Evolutionary conservation across 2,797 vertebrate genomes (phyloP).

Genomic region (Melanotaenia nigrans): DNA sequence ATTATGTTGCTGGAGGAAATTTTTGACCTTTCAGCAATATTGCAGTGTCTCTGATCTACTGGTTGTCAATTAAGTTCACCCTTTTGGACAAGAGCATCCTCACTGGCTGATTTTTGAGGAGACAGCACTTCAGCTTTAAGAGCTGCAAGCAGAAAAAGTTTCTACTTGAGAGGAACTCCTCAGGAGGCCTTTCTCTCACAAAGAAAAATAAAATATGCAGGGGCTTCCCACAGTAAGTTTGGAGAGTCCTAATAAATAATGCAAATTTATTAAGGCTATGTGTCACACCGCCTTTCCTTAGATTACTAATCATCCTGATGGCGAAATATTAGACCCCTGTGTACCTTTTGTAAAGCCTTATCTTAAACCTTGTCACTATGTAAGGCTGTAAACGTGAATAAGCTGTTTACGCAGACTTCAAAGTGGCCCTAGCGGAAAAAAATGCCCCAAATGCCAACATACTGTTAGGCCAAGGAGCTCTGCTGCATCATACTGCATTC

Average conservation of each 20-base stretch:
- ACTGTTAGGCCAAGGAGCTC: constrained; percentile 11
- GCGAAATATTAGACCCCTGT: constrained; percentile 23
- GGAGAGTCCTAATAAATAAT: constrained; percentile 61
- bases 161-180: constrained; percentile 37
- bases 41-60: constrained; percentile 52
- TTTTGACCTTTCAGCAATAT: constrained; percentile 27
- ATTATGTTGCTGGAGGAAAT: neutral
- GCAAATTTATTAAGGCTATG: constrained; percentile 49
- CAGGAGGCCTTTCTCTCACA: constrained; percentile 28
- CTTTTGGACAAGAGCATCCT: constrained; percentile 22
- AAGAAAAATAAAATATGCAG: constrained; percentile 18
- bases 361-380: constrained; percentile 33
- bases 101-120: constrained; percentile 31
- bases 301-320: constrained; percentile 63
- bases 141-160: constrained; percentile 63
- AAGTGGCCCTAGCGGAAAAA: constrained; percentile 7
- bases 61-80: constrained; percentile 32
- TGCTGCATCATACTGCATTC: constrained; percentile 27
- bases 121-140: constrained; percentile 56
- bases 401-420: constrained; percentile 33
- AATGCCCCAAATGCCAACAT: constrained; percentile 22
- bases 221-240: constrained; percentile 49
- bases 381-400: constrained; percentile 16
- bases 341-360: constrained; percentile 43
- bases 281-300: constrained; percentile 49